Evolutionary conservation across 2,888 invertebrate genomes (phyloP), one percentile per base, ranked within the genome.

Genomic region (Cerastis leucographa): DNA sequence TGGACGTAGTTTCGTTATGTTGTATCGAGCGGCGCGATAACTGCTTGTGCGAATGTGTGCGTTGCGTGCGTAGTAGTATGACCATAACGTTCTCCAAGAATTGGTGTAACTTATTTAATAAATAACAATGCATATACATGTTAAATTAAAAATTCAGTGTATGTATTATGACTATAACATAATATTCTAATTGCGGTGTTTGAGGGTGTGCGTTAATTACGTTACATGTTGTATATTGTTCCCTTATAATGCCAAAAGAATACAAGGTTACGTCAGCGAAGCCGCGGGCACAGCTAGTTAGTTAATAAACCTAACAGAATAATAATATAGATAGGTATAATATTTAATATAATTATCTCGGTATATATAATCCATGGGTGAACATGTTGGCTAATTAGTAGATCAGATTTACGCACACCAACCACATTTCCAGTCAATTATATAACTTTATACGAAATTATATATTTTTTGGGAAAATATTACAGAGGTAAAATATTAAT

Each of bases 351-450:
- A 19, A 29, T 61, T 61, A 40, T n/a, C 22, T 62, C 42, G 11
- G 12, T 66, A 17, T 78, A 12, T 66, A 17, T 78, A 69, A 69
- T 40, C 7, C 64, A 64, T 3, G 22, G 29, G 29, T 65, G 46
- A 80, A 72, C n/a, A 72, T 51, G 29, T 64, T 2, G n/a, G 14
- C 62, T 42, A 78, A 76, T 76, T 79, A 71, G 14, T 25, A 17
- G 5, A 44, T 78, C 22, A 11, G n/a, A 62, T 64, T 54, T 42
- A 29, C 25, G 8, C n/a, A 44, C 25, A n/a, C 12, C 11, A 51
- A 76, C 22, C 35, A 40, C 17, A 62, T 62, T 51, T 51, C 40
- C 29, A 25, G 17, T 61, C 0, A 54, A 51, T 61, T 35, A 25
- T 17, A 22, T 44, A 19, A 12, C 19, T 0, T 35, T 6, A 40